Percentiles rank a stretch among this genome's conserved stretches.
phyloP scores from a whole-genome alignment of 1,140 invertebrate species.

The Macrobrachium rosenbergii region DNA sequence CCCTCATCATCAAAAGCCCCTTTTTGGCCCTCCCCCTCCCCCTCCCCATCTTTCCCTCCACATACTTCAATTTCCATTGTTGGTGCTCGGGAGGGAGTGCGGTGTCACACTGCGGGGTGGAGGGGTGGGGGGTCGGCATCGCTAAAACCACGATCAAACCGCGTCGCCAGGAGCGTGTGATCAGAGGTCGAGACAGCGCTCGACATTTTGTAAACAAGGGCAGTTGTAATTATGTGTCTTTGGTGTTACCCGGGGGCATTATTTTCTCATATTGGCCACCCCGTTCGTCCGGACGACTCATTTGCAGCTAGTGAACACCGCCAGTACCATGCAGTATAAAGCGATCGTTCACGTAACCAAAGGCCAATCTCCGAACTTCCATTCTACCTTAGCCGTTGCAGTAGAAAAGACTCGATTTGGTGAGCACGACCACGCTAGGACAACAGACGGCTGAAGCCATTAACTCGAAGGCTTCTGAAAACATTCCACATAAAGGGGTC shows the following conservation, averaged over 20 bases:
- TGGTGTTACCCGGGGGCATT: slow-evolving; percentile 18
- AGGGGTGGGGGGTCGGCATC: neutral
- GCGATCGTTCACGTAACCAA: no score
- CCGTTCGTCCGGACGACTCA: slow-evolving; percentile 4
- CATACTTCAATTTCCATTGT: neutral
- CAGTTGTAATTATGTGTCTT: slow-evolving; percentile 51
- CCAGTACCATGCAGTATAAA: neutral
- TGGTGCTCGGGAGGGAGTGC: no score
- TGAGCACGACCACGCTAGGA: no score
- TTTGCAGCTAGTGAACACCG: slow-evolving; percentile 11
- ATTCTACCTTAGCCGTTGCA: no score
- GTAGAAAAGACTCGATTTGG: no score
- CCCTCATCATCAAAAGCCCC: neutral
- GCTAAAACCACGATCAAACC: slow-evolving; percentile 35
- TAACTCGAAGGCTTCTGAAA: no score
- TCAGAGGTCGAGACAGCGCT: slow-evolving; percentile 43
- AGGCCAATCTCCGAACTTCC: no score
- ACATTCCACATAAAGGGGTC: no score
- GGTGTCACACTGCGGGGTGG: no score
- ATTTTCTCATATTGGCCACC: slow-evolving; percentile 59
- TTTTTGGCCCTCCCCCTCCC: neutral
- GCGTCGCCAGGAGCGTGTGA: slow-evolving; percentile 41
- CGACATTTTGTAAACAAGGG: slow-evolving; percentile 60
- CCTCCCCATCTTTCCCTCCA: neutral
- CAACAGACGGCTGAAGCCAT: no score